These are phyloP conservation scores for Isichthys henryi DNA, from an alignment of 2,113 vertebrate genomes.

Conservation along the genomic window DNA sequence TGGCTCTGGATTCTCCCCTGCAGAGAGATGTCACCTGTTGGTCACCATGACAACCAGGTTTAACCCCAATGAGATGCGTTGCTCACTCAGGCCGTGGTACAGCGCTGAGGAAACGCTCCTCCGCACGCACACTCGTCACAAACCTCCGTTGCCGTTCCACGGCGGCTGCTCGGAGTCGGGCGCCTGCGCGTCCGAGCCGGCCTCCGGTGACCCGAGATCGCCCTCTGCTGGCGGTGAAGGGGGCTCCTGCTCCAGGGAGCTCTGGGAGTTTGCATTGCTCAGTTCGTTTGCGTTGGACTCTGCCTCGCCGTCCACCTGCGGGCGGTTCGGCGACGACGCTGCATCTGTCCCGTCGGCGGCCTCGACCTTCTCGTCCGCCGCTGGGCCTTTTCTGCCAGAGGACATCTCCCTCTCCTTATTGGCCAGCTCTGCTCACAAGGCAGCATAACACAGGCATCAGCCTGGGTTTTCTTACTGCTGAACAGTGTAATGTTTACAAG, in stretches of 20 bases:
- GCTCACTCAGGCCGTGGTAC: neutral
- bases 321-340: slow-evolving; percentile 19
- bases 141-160: slow-evolving; percentile 38
- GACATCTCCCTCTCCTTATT: slow-evolving; percentile 34
- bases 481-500: neutral
- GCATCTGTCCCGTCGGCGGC: slow-evolving; percentile 13
- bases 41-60: neutral
- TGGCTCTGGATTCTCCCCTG: slow-evolving; percentile 25
- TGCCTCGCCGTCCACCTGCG: slow-evolving; percentile 8
- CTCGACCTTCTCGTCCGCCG: slow-evolving; percentile 10
- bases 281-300: slow-evolving; percentile 32
- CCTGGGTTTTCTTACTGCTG: neutral
- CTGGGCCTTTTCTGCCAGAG: slow-evolving; percentile 21
- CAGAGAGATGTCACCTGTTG: slow-evolving; percentile 15
- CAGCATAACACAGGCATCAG: neutral
- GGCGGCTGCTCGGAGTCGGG: slow-evolving; percentile 29
- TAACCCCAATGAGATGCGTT: neutral
- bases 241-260: slow-evolving; percentile 31
- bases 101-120: neutral
- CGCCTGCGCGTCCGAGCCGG: neutral
- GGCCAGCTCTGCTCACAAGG: slow-evolving; percentile 32
- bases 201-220: slow-evolving; percentile 17
- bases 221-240: slow-evolving; percentile 23
- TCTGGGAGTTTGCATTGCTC: slow-evolving; percentile 33
- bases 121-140: neutral